A percentile compares a stretch with the other conserved stretches of the same genome.
These are phyloP conservation scores for Bucco capensis DNA, from an alignment of 2,113 vertebrate genomes.

Conservation along the genomic window DNA sequence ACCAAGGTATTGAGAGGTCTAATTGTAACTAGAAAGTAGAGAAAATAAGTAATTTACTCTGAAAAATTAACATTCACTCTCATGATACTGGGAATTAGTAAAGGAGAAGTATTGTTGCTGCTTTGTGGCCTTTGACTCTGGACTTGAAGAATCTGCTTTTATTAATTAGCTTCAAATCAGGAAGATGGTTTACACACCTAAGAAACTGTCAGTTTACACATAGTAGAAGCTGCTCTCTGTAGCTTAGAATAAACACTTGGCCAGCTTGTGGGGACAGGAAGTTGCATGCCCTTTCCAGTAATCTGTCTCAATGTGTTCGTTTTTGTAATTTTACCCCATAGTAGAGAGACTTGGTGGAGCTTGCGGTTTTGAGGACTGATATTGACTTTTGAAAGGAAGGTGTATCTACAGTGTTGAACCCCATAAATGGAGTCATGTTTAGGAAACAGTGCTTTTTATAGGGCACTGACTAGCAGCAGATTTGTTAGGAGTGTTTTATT, in stretches of 20 bases:
- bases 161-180: background rate
- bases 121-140: background rate
- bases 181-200: background rate
- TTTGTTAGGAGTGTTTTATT: background rate
- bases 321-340: background rate
- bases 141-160: background rate
- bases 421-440: background rate
- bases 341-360: background rate
- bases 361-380: background rate
- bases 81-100: background rate
- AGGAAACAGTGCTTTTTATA: background rate
- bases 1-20: background rate
- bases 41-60: background rate
- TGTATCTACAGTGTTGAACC: background rate
- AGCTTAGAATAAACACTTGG: background rate
- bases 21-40: background rate
- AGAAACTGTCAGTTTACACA: background rate
- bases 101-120: background rate
- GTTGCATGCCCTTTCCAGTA: background rate
- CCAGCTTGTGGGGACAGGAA: background rate
- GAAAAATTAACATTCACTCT: background rate
- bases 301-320: background rate
- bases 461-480: background rate
- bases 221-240: background rate
- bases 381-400: background rate